Conservation (phyloP, 2,888 invertebrate species). For the Odiellus spinosus region DNA sequence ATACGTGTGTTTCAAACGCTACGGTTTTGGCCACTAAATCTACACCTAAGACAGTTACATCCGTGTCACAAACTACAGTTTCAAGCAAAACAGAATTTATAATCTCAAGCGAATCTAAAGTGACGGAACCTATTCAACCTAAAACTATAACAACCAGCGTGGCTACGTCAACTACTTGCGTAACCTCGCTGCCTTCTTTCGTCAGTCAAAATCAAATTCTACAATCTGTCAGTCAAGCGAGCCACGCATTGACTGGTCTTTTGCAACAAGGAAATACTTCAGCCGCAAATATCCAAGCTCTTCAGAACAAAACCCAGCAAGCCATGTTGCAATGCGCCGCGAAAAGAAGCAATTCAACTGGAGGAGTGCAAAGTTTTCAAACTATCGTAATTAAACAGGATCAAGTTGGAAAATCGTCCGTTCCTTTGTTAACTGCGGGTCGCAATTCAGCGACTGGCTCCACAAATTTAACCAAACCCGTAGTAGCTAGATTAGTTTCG, state of each 20-base stretch:
- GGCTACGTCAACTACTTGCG: constrained; percentile 12
- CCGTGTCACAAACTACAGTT: constrained; percentile 3
- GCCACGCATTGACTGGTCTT: constrained; percentile 3
- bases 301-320: no score
- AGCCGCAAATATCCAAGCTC: constrained; percentile 1
- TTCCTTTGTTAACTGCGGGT: constrained; percentile 13
- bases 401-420: constrained; percentile 9
- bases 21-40: not conserved
- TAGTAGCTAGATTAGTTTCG: constrained; percentile 14
- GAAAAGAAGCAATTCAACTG: not conserved
- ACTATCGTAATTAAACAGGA: constrained; percentile 18
- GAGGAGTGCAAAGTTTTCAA: constrained; percentile 11
- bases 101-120: constrained; percentile 3
- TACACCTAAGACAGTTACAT: not conserved
- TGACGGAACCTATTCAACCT: not conserved
- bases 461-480: constrained; percentile 11
- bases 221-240: constrained; percentile 14
- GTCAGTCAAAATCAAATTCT: constrained; percentile 16
- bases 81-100: constrained; percentile 2
- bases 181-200: constrained; percentile 16
- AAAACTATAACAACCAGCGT: constrained; percentile 18
- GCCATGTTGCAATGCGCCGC: not conserved
- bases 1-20: not conserved
- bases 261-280: not conserved
- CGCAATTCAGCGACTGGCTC: constrained; percentile 8